A percentile compares a stretch with the other conserved stretches of the same genome.
Evolutionary conservation across 2,797 vertebrate species (phyloP).

Genomic region (Podargus strigoides): DNA sequence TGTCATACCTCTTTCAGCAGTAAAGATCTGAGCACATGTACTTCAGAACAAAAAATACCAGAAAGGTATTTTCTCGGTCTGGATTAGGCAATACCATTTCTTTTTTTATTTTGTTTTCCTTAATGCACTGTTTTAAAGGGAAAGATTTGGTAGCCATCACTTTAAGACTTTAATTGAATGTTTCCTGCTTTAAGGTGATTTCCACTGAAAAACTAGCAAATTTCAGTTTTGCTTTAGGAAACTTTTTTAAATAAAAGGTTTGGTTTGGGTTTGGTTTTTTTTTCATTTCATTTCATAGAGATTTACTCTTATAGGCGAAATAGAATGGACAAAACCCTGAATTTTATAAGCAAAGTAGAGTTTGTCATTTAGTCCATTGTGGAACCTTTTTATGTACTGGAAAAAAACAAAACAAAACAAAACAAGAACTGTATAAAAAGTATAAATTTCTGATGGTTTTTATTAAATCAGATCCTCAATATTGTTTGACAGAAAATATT

Average conservation of each 20-base stretch:
- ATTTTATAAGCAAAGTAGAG: not conserved
- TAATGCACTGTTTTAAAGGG: not conserved
- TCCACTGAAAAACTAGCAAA: not conserved
- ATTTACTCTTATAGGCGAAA: not conserved
- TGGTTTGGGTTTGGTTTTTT: no score
- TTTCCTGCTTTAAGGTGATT: slow-evolving; percentile 21
- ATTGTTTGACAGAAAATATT: not conserved
- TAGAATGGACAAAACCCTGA: not conserved
- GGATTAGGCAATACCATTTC: not conserved
- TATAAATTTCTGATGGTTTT: not conserved
- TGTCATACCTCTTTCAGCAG: not conserved
- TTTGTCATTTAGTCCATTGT: not conserved
- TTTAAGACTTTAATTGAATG: not conserved
- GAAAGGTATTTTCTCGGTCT: not conserved
- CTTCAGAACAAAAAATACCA: not conserved
- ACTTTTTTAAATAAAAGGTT: not conserved
- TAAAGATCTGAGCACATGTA: not conserved
- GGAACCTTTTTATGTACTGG: not conserved
- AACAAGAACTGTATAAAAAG: not conserved
- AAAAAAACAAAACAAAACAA: no score
- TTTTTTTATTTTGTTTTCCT: not conserved
- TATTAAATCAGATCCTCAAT: not conserved
- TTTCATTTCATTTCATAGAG: not conserved
- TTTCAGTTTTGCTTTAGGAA: not conserved
- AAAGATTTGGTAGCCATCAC: not conserved